A percentile compares a stretch with the other conserved stretches of the same genome.
Evolutionary conservation across 2,113 vertebrate genomes (phyloP).

Genomic region (Eolophus roseicapilla): DNA sequence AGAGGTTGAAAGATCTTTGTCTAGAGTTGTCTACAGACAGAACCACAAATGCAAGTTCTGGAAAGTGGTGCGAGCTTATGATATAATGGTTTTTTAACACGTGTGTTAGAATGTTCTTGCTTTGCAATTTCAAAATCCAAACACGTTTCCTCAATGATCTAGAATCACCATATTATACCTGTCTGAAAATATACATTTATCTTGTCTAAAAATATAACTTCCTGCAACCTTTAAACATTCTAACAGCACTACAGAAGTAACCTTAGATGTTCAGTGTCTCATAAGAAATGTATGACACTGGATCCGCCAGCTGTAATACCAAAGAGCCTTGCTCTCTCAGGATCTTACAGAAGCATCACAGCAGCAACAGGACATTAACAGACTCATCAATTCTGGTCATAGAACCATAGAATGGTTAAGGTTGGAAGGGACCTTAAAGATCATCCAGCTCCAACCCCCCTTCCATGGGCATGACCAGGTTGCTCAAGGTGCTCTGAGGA

Average conservation of each 20-base stretch:
- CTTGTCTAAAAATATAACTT: not conserved
- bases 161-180: not conserved
- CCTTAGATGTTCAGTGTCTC: not conserved
- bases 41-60: not conserved
- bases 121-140: not conserved
- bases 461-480: not conserved
- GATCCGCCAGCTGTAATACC: not conserved
- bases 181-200: not conserved
- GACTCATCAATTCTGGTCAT: not conserved
- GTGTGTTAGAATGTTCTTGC: not conserved
- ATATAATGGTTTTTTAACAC: accelerated
- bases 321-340: not conserved
- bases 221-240: not conserved
- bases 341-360: not conserved
- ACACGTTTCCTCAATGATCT: not conserved
- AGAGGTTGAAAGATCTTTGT: not conserved
- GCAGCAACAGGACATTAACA: not conserved
- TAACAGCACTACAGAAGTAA: not conserved
- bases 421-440: not conserved
- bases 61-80: not conserved
- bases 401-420: not conserved
- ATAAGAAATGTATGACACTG: not conserved
- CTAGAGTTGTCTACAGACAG: not conserved
- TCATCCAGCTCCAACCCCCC: not conserved
- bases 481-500: not conserved